Conservation (phyloP, 2,113 vertebrate species). For the Scopus umbretta region DNA sequence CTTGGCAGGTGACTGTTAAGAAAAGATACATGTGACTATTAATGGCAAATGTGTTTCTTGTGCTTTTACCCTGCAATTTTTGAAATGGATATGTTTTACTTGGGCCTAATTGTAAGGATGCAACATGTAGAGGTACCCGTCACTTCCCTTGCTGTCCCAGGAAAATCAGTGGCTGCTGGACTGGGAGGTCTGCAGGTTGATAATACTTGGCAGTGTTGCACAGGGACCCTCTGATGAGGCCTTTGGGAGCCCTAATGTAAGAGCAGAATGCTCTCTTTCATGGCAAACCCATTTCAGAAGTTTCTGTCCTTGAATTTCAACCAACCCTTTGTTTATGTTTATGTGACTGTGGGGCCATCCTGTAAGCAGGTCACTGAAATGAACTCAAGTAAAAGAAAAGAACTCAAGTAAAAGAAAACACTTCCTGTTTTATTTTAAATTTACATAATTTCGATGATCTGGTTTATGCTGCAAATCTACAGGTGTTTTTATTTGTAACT, state of each 20-base stretch:
- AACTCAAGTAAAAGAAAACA: not conserved
- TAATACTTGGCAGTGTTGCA: not conserved
- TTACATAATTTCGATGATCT: not conserved
- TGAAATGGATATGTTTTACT: not conserved
- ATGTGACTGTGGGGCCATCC: not conserved
- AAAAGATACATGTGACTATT: not conserved
- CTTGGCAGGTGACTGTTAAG: not conserved
- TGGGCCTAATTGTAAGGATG: not conserved
- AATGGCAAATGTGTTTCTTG: not conserved
- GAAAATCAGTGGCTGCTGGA: not conserved
- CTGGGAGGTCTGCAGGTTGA: not conserved
- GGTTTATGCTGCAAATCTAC: not conserved
- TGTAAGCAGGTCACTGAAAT: not conserved
- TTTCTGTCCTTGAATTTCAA: not conserved
- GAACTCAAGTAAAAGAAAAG: fast-evolving
- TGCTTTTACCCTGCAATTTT: not conserved
- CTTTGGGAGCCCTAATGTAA: not conserved
- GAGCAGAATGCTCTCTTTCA: not conserved
- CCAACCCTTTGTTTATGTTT: not conserved
- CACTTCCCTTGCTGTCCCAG: not conserved
- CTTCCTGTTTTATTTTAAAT: not conserved
- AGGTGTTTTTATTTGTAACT: not conserved
- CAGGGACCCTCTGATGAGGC: not conserved
- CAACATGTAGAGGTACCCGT: not conserved
- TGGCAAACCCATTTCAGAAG: not conserved